Evolutionary conservation across 2,797 vertebrate genomes (phyloP).

Genomic region (Austrolebias charrua): DNA sequence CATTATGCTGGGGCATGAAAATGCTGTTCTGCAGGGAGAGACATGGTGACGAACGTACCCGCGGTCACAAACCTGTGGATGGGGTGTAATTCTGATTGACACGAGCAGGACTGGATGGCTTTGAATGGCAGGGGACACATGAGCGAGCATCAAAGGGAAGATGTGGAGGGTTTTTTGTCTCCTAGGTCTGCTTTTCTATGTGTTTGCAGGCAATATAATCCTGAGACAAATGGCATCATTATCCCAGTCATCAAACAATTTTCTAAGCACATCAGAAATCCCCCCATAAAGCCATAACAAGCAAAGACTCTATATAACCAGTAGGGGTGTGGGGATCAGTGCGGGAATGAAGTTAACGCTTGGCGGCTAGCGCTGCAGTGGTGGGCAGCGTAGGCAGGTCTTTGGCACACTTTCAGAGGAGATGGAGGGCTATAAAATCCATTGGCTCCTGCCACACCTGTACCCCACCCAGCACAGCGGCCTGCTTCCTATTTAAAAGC

Average conservation of each 20-base stretch:
- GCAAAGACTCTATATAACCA: slow-evolving; percentile 74
- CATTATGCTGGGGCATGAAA: slow-evolving; percentile 92
- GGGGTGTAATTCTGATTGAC: slow-evolving; percentile 77
- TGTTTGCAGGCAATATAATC: slow-evolving; percentile 56
- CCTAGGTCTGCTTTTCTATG: slow-evolving; percentile 37
- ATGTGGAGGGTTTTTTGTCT: slow-evolving; percentile 15
- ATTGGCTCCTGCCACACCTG: slow-evolving; percentile 82
- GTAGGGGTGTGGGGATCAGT: slow-evolving; percentile 61
- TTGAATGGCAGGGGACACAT: slow-evolving; percentile 63
- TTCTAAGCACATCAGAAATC: slow-evolving; percentile 75
- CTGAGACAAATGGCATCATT: slow-evolving; percentile 73
- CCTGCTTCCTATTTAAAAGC: slow-evolving; percentile 83
- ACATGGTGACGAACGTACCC: slow-evolving; percentile 72
- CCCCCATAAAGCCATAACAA: slow-evolving; percentile 76
- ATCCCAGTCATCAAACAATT: slow-evolving; percentile 78
- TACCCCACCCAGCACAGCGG: slow-evolving; percentile 69
- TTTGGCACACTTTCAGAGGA: slow-evolving; percentile 82
- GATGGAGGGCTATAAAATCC: slow-evolving; percentile 76
- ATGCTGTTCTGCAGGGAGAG: slow-evolving; percentile 85
- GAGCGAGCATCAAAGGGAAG: slow-evolving; percentile 19
- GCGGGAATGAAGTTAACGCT: slow-evolving; percentile 67
- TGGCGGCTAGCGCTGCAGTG: slow-evolving; percentile 56
- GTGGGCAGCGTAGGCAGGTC: slow-evolving; percentile 70
- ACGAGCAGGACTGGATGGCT: slow-evolving; percentile 44
- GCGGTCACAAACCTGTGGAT: slow-evolving; percentile 71